Evolutionary conservation across 2,888 invertebrate species (phyloP).

Genomic region (Caradrina kadenii): DNA sequence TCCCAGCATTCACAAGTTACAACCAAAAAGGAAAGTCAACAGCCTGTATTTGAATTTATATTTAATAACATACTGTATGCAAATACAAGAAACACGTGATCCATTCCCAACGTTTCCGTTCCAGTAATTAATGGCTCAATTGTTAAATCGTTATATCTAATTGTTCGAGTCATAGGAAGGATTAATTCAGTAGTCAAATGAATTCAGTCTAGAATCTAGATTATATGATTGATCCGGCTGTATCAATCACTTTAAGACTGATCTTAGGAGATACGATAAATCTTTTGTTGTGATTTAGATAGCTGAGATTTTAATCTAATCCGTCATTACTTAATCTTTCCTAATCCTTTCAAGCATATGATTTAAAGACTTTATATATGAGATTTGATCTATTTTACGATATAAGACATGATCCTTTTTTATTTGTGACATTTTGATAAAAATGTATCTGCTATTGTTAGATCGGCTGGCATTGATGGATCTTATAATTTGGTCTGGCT

Average conservation of each 20-base stretch:
- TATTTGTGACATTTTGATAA: background rate
- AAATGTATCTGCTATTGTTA: background rate
- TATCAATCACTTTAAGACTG: background rate
- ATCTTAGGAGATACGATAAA: background rate
- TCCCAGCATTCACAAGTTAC: slow-evolving; percentile 12
- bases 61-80: slow-evolving; percentile 28
- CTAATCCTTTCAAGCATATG: background rate
- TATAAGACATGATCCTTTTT: background rate
- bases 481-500: too few species aligned
- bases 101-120: slow-evolving; percentile 29
- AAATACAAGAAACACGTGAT: slow-evolving; percentile 47
- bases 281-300: slow-evolving; percentile 8
- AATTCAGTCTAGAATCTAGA: slow-evolving; percentile 3
- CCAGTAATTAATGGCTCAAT: slow-evolving; percentile 35
- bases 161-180: slow-evolving; percentile 27
- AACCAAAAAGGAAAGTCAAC: slow-evolving; percentile 32
- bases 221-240: background rate
- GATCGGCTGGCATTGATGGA: background rate
- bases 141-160: slow-evolving; percentile 28
- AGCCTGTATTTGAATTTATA: slow-evolving; percentile 26
- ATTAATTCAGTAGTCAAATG: slow-evolving; percentile 5
- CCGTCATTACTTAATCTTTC: background rate
- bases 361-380: background rate
- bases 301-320: slow-evolving; percentile 6
- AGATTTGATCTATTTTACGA: background rate